Evolutionary conservation across 2,888 invertebrate genomes (phyloP), one percentile per base, ranked within the genome.

Genomic region (Acleris cristana): DNA sequence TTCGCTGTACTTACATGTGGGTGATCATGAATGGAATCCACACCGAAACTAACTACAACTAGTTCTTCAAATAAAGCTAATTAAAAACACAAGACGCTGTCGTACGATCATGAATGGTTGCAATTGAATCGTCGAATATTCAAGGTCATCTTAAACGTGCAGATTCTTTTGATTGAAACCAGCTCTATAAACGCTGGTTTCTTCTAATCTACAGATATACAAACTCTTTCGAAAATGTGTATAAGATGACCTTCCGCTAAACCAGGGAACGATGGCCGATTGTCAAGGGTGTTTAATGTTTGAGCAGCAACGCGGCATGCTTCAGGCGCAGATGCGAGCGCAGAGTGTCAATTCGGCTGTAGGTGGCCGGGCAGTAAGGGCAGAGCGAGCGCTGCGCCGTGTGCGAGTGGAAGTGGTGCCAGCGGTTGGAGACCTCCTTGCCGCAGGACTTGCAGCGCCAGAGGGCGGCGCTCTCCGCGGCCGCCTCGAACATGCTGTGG

Each of bases 331-430:
- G 94, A 85, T 97, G 97, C 63, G 96, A 95, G 83, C 97, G 95
- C 83, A 97, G 93, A 60, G 97, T 97, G 92, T 97, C 97, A 87
- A 96, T 96, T 87, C 97, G 95, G 93, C 96, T 97, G 94, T 97
- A 97, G 71, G 96, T 96, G 79, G 96, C 96, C 74, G 96, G 96
- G 93, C 97, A 97, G 90, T 96, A 96, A 71, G 96, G 96, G 90
- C 97, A 97, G 81, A 95, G 94, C 76, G 95, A 96, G 79, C 97
- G 94, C 89, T 96, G 95, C 74, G 96, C 95, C 70, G 96, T 96
- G 91, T 97, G 97, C 79, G 96, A 96, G 90, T 97, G 96, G 93
- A 95, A 96, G 92, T 97, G 97, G 89, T 97, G 97, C 97, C 97
- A 97, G 90, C 96, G 94, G 93, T 97, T 97, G 87, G 96, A 96